phyloP scores from a whole-genome alignment of 2,888 invertebrate genomes.

The Polyploca ridens region DNA sequence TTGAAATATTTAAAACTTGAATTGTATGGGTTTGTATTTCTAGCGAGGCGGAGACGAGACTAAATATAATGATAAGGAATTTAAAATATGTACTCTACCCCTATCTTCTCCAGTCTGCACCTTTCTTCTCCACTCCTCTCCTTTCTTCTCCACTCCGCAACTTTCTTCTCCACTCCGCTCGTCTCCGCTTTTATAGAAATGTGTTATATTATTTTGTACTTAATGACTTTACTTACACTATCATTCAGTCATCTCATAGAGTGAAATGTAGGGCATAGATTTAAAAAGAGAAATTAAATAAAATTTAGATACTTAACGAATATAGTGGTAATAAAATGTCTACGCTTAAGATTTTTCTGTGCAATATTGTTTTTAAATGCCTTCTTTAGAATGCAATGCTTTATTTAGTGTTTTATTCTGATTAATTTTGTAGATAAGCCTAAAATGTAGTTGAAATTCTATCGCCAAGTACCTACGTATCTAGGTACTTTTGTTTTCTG shows the following conservation, averaged over 20 bases:
- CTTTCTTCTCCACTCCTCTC: not conserved
- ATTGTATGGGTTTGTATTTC: not conserved
- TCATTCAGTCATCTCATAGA: slow-evolving; percentile 41
- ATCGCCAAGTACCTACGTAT: no score
- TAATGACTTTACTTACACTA: slow-evolving; percentile 27
- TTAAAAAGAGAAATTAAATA: slow-evolving; percentile 26
- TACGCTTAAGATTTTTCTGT: slow-evolving; percentile 27
- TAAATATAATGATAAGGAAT: not conserved
- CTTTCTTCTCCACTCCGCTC: not conserved
- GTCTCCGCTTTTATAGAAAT: not conserved
- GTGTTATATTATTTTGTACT: not conserved
- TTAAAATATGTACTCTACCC: no score
- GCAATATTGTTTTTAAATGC: slow-evolving; percentile 35
- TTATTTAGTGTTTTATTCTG: not conserved
- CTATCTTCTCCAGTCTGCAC: not conserved
- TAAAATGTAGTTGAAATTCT: no score
- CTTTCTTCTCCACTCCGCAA: not conserved
- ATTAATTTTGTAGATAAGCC: not conserved
- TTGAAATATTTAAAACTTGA: not conserved
- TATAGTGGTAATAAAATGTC: not conserved
- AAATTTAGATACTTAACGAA: slow-evolving; percentile 24
- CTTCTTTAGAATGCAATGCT: not conserved
- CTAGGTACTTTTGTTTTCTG: no score
- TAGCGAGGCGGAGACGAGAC: not conserved
- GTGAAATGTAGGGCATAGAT: slow-evolving; percentile 54